Base-by-base conservation (phyloP, 2,888 invertebrate genomes). In the Dasypogon diadema region DNA sequence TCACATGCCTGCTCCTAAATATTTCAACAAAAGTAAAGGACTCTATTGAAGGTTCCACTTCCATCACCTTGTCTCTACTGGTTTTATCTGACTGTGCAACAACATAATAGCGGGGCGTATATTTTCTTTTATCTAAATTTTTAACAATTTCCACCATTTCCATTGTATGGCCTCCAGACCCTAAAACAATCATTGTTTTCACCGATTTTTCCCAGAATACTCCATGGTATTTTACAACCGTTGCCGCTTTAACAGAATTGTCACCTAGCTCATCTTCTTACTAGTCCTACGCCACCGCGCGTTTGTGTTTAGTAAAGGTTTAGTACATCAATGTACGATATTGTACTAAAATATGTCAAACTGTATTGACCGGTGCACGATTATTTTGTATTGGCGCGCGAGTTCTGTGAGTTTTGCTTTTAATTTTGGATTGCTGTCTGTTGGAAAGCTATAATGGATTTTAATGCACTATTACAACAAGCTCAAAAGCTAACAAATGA, bases 401-500 rank as follows among this genome's bases (percentile, higher is more conserved):
- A n/a, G n/a, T 54, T 16, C 14, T 1, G 18, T n/a, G 10, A 54
- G 6, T n/a, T 10, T n/a, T n/a, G 16, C 26, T 55, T 55, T 55
- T 24, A n/a, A 34, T 24, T 58, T 63, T 21, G n/a, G n/a, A n/a
- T n/a, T n/a, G n/a, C n/a, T n/a, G n/a, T n/a, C n/a, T n/a, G n/a
- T n/a, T n/a, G n/a, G 12, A 24, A 46, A n/a, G 8, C 18, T 70
- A 73, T 58, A 21, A 88, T 88, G 87, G 95, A 95, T 84, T 95
- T 98, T 82, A 93, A 92, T 80, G 93, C 95, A 83, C 89, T 98
- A 80, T 88, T 98, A 75, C 93, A 95, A 84, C 93, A 95, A 87
- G 97, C 98, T 8, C 96, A 98, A 83, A 95, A 96, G 84, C 88
- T 98, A 77, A 93, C 95, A 0, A 93, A 94, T 78, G 95, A 96